Evolutionary conservation across 2,888 invertebrate genomes (phyloP).

Genomic region (Phyllotreta striolata): DNA sequence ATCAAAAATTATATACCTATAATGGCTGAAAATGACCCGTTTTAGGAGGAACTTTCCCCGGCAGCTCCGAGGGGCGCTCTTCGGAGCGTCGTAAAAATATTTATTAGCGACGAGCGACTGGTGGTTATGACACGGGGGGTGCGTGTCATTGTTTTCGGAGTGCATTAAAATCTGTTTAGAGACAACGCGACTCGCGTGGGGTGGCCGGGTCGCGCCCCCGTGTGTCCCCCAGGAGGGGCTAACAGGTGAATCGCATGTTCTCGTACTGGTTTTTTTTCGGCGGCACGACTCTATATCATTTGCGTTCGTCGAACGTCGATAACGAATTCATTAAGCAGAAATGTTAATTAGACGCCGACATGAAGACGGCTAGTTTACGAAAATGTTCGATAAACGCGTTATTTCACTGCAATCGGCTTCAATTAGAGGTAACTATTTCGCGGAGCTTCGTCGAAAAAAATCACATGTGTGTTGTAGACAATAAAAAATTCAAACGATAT

Average conservation of each 20-base stretch:
- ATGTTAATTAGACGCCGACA: conserved; percentile 19
- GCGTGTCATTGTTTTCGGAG: conserved; percentile 59
- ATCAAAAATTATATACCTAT: too few relatives aligned
- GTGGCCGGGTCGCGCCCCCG: conserved; percentile 49
- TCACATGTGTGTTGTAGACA: too few relatives aligned
- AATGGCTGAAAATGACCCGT: not conserved
- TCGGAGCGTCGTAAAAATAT: conserved; percentile 51
- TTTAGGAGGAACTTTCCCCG: not conserved
- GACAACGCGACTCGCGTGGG: conserved; percentile 48
- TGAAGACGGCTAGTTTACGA: too few relatives aligned
- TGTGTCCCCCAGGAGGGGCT: conserved; percentile 58
- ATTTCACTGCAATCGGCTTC: too few relatives aligned
- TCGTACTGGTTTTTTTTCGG: conserved; percentile 11
- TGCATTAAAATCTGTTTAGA: conserved; percentile 68
- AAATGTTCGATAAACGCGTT: conserved; percentile 3
- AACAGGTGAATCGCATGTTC: conserved; percentile 62
- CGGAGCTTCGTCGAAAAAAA: too few relatives aligned
- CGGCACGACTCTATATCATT: conserved; percentile 37
- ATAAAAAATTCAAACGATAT: not conserved
- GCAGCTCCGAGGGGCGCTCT: conserved; percentile 2
- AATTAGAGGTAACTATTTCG: too few relatives aligned
- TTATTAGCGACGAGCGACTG: conserved; percentile 53
- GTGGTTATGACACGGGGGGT: conserved; percentile 53
- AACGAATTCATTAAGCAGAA: conserved; percentile 32
- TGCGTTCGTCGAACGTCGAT: conserved; percentile 35